Percentiles rank a stretch among this genome's conserved stretches.
Evolutionary conservation across 2,888 invertebrate genomes (phyloP).

Genomic region (Orchesella flavescens): DNA sequence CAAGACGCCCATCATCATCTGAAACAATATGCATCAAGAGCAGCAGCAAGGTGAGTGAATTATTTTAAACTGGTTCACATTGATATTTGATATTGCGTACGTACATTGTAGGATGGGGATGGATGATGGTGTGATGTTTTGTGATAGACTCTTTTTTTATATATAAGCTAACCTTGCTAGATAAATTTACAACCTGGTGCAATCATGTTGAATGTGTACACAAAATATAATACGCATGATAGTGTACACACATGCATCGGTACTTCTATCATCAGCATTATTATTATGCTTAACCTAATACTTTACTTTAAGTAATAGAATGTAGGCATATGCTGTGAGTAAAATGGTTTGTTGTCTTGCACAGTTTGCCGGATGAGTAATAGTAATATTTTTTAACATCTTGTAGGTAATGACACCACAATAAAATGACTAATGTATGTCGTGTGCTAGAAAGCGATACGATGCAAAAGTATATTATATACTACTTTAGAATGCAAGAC

Average conservation of each 20-base stretch:
- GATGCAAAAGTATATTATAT: not conserved
- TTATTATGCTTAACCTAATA: too few species aligned
- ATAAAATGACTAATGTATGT: constrained; percentile 28
- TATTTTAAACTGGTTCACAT: constrained; percentile 61
- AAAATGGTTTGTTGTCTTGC: not conserved
- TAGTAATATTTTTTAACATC: not conserved
- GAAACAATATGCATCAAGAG: not conserved
- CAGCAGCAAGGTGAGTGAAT: constrained; percentile 58
- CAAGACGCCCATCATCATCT: too few species aligned
- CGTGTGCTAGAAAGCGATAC: constrained; percentile 43
- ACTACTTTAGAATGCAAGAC: not conserved
- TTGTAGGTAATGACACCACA: not conserved
- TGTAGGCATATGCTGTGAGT: too few species aligned
- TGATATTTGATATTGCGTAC: constrained; percentile 25
- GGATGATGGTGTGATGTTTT: not conserved
- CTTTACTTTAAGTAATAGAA: too few species aligned
- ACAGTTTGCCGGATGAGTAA: constrained; percentile 5
- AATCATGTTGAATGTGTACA: not conserved
- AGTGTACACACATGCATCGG: too few species aligned
- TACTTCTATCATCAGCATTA: too few species aligned
- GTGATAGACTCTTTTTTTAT: constrained; percentile 11
- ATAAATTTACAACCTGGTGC: too few species aligned
- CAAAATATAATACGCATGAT: too few species aligned
- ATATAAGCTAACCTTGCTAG: constrained; percentile 1
- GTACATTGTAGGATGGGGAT: not conserved